These are phyloP conservation scores for Diacarnus erythraeanus DNA, from an alignment of 37 sponge, comb jelly and placozoan species.

Conservation along the genomic window DNA sequence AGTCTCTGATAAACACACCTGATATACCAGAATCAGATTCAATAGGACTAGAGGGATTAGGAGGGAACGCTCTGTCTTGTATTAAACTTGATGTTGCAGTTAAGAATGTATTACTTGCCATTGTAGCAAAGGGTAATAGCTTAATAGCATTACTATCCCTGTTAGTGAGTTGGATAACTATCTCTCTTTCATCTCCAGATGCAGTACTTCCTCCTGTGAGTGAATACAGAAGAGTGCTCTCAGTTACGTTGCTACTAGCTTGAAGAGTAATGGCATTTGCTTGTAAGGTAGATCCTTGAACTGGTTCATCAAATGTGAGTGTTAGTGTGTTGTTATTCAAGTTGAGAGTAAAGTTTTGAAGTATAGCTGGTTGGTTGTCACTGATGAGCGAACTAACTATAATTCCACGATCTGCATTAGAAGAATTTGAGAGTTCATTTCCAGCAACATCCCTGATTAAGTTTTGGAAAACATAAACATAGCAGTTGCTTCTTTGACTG, in stretches of 20 bases:
- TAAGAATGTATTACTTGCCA: slow-evolving; percentile 54
- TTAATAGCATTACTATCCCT: slow-evolving; percentile 65
- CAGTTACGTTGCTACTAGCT: slow-evolving; percentile 58
- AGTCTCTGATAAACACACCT: slow-evolving; percentile 44
- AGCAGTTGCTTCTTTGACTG: slow-evolving; percentile 73
- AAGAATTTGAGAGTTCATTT: slow-evolving; percentile 35
- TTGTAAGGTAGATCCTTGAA: slow-evolving; percentile 65
- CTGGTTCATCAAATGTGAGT: slow-evolving; percentile 83
- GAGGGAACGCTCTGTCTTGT: slow-evolving; percentile 67
- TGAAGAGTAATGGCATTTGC: slow-evolving; percentile 76
- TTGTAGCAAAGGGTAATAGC: slow-evolving; percentile 65
- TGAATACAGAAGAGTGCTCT: slow-evolving; percentile 14
- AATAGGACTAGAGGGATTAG: slow-evolving; percentile 57
- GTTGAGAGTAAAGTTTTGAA: slow-evolving; percentile 64
- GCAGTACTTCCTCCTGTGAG: slow-evolving; percentile 56
- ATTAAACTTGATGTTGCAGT: slow-evolving; percentile 46
- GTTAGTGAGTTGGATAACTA: slow-evolving; percentile 45
- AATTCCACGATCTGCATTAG: slow-evolving; percentile 67
- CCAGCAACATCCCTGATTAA: slow-evolving; percentile 62
- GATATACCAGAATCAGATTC: slow-evolving; percentile 37
- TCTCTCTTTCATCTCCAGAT: slow-evolving; percentile 38
- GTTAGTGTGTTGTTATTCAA: slow-evolving; percentile 49
- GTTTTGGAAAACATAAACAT: slow-evolving; percentile 39
- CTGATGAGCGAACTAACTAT: slow-evolving; percentile 65
- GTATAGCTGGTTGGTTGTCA: slow-evolving; percentile 59